A percentile compares a stretch with the other conserved stretches of the same genome.
phyloP scores from a whole-genome alignment of 2,888 invertebrate genomes.

The Gasteruption jaculator region DNA sequence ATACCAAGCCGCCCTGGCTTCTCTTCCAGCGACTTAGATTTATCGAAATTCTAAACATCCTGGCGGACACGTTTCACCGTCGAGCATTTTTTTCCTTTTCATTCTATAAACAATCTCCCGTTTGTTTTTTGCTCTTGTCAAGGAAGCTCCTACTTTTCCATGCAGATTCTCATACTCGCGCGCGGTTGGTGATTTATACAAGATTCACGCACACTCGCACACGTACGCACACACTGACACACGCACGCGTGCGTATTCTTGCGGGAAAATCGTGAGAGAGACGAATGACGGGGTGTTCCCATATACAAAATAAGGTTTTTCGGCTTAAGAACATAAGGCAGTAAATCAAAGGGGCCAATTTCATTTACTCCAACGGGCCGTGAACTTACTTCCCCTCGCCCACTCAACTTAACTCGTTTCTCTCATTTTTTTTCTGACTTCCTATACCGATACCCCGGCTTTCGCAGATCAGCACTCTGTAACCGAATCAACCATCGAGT shows the following conservation, averaged over 20 bases:
- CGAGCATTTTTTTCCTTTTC: conserved; percentile 15
- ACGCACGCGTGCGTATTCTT: too few species aligned
- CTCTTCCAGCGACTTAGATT: conserved; percentile 33
- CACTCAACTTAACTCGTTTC: too few species aligned
- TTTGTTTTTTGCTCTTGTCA: too few species aligned
- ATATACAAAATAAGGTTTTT: too few species aligned
- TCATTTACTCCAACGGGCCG: conserved; percentile 25
- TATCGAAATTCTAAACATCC: conserved; percentile 44
- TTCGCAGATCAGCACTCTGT: conserved; percentile 29
- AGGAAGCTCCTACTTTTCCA: conserved; percentile 24
- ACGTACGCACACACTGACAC: too few species aligned
- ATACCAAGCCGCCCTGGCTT: too few species aligned
- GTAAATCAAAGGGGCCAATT: conserved; percentile 24
- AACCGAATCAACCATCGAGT: too few species aligned
- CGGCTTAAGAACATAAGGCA: conserved; percentile 16
- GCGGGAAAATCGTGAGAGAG: conserved; percentile 12
- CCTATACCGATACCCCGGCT: too few species aligned
- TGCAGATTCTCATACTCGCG: conserved; percentile 12
- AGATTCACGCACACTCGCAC: conserved; percentile 37
- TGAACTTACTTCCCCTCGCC: conserved; percentile 28
- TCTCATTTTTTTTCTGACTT: too few species aligned
- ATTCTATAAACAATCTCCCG: conserved; percentile 8
- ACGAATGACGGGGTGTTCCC: too few species aligned
- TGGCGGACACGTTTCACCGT: conserved; percentile 16
- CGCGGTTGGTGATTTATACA: conserved; percentile 36